These are phyloP conservation scores for Manis crassicaudata DNA, from an alignment of 2,797 vertebrate species.

Conservation along the genomic window DNA sequence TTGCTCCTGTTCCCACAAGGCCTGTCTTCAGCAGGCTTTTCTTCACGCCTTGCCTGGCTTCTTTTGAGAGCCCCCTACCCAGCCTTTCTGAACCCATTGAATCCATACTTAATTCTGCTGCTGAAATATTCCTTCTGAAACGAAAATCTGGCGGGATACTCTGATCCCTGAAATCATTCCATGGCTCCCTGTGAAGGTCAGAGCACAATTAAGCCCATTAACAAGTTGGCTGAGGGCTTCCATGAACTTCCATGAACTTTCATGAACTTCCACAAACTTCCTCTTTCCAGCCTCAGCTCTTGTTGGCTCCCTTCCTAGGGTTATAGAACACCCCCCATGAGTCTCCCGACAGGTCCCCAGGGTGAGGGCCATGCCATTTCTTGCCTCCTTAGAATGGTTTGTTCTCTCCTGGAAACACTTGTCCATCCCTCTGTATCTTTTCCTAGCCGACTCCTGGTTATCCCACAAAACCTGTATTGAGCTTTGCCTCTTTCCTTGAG, in stretches of 20 bases:
- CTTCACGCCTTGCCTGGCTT: not conserved
- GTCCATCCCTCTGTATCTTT: not conserved
- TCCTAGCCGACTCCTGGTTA: not conserved
- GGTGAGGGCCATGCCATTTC: not conserved
- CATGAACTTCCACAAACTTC: not conserved
- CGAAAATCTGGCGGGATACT: constrained; percentile 10
- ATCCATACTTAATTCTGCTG: not conserved
- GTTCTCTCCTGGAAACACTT: not conserved
- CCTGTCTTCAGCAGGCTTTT: not conserved
- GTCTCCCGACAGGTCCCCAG: not conserved
- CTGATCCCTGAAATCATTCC: not conserved
- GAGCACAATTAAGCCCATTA: constrained; percentile 41
- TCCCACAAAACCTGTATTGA: not conserved
- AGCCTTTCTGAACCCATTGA: not conserved
- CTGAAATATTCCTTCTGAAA: constrained; percentile 34
- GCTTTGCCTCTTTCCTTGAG: not conserved
- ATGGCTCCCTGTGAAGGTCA: not conserved
- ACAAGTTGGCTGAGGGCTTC: not conserved
- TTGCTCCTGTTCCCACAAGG: too few species aligned
- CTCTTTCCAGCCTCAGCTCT: not conserved
- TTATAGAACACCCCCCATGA: not conserved
- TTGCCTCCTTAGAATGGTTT: not conserved
- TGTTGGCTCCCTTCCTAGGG: not conserved
- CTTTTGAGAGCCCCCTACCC: not conserved
- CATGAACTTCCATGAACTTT: not conserved